Base-by-base conservation (phyloP, 2,113 vertebrate genomes). In the Macheiramphus alcinus region DNA sequence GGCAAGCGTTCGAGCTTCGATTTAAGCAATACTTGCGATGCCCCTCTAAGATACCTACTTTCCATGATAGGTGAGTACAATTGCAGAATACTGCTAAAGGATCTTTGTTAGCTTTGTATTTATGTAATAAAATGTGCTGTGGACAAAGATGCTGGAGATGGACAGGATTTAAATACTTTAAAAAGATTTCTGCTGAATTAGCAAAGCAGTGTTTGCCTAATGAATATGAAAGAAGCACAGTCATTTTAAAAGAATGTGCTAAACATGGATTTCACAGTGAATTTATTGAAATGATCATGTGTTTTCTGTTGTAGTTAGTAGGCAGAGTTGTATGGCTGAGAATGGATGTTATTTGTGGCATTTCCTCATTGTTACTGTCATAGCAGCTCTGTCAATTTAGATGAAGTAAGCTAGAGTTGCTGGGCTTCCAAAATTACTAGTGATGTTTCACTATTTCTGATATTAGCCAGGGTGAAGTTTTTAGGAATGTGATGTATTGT, bases 11-110 rank as follows among this genome's bases (percentile, higher is more conserved):
- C 5, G 99, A 99, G 96, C 99, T 99, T 74, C 99, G 99, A 91
- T 99, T 99, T 98, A 99, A 99, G 97, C 99, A 99, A 95, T 99
- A 99, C 90, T 97, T 99, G 90, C 98, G 99, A 91, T 99, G 99
- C 96, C 99, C 99, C 70, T 98, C 99, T 87, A 99, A 99, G 97
- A 97, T 98, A 50, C 97, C 99, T 16, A 94, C 98, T 76, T 98
- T 99, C 66, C 99, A 99, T 13, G 99, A 99, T 56, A 99, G 99
- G 99, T 99, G 92, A 98, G 98, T 98, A 63, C 1, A 0, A 17
- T 17, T 38, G 34, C 32, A 72, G 55, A 62, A 82, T 56, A 25
- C 26, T 81, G 23, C 10, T 80, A 34, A 56, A 59, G 20, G 43
- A 47, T 34, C 34, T 91, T 67, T 16, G 72, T 85, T 45, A 68